These are phyloP conservation scores for Polymixis lichenea DNA, from an alignment of 2,888 invertebrate species.

Conservation along the genomic window DNA sequence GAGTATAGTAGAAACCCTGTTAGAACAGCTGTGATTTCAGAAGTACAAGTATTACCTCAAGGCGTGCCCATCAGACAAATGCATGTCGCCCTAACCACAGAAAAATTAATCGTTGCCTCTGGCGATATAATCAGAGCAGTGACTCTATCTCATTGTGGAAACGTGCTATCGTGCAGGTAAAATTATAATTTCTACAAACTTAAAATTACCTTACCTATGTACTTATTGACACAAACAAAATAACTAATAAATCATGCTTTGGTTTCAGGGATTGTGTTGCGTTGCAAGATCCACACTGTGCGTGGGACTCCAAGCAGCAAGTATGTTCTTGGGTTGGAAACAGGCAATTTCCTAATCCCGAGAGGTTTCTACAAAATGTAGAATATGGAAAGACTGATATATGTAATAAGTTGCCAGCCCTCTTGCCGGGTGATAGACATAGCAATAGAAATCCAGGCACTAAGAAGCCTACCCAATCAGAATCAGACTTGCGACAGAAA, in stretches of 20 bases:
- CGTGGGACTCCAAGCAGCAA: conserved; percentile 95
- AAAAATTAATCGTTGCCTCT: conserved; percentile 96
- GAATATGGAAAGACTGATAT: conserved; percentile 92
- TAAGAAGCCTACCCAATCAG: conserved; percentile 84
- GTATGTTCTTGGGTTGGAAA: conserved; percentile 90
- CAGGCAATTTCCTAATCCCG: conserved; percentile 91
- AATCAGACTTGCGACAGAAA: conserved; percentile 89
- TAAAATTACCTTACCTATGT: not conserved
- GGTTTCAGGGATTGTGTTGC: conserved; percentile 95
- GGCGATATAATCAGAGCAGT: conserved; percentile 96
- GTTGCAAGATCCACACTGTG: conserved; percentile 99
- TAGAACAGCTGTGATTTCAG: conserved; percentile 95
- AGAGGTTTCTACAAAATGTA: conserved; percentile 93
- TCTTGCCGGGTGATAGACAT: conserved; percentile 83
- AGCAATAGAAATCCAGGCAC: conserved; percentile 86
- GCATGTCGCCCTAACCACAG: conserved; percentile 93
- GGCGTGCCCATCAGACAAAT: conserved; percentile 94
- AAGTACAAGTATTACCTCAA: conserved; percentile 94
- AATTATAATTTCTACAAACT: not conserved
- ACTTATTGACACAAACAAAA: not conserved
- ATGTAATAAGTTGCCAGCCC: conserved; percentile 88
- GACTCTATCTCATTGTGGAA: conserved; percentile 95
- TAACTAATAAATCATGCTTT: conserved; percentile 21
- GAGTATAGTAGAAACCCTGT: conserved; percentile 89
- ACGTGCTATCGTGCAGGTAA: conserved; percentile 92